Base-by-base conservation (phyloP, 2,888 invertebrate genomes). In the Anthophora plumipes region DNA sequence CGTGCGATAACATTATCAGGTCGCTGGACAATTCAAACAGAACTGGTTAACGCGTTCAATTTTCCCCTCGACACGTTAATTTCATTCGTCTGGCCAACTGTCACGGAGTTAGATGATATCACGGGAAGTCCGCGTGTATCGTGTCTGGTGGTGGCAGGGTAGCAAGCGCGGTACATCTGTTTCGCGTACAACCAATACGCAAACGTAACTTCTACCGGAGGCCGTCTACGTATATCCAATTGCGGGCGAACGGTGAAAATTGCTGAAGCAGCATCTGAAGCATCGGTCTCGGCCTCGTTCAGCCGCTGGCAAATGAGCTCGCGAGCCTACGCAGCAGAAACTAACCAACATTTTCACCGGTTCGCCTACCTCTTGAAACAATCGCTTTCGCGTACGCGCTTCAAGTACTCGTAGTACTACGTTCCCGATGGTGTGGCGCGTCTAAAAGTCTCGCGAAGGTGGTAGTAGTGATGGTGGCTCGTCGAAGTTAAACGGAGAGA, bases 201-300 rank as follows among this genome's bases (percentile, higher is more conserved):
- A 46, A 69, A 60, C 68, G 60, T 59, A 73, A 72, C 54, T 75
- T 64, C 2, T 66, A 57, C 37, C 31, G 37, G 37, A 20, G 41
- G 8, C 31, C 63, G 82, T 74, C 82, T 71, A 63, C 46, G 41
- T 60, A 82, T 60, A 82, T 60, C 68, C 63, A 63, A 76, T 69
- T 64, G 69, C 77, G 63, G 39, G 60, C 43, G 67, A 71, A 77
- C 39, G 31, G 57, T 31, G 83, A 71, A 83, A 83, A 83, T 83
- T 82, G 73, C 83, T 82, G 83, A 71, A 74, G 63, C 82, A 82
- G 73, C 82, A 77, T 61, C 72, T 66, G 76, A 68, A 82, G 77
- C 69, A 77, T 72, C 71, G 71, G 75, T 63, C 50, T 73, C 67
- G 31, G 22, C 25, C 41, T 81, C 50, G 69, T n/a, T 70, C 59